phyloP scores from a whole-genome alignment of 2,797 vertebrate genomes.

The Leontopithecus rosalia region DNA sequence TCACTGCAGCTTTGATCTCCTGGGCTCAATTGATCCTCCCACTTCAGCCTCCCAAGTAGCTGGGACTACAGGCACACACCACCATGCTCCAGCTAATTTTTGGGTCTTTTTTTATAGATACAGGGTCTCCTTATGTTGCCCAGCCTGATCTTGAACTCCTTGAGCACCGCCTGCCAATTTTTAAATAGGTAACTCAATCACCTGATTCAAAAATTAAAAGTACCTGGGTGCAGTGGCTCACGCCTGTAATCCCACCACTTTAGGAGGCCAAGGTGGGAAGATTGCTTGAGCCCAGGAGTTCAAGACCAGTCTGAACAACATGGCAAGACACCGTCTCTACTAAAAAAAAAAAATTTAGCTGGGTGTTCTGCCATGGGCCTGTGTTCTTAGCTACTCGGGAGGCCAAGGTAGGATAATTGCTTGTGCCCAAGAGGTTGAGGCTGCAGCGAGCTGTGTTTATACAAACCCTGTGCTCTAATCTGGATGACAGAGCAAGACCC shows the following conservation, averaged over 20 bases:
- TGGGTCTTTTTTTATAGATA: not conserved
- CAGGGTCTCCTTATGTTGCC: not conserved
- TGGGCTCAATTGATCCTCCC: not conserved
- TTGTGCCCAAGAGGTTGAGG: not conserved
- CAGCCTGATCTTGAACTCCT: not conserved
- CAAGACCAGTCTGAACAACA: not conserved
- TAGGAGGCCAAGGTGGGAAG: not conserved
- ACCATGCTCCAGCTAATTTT: not conserved
- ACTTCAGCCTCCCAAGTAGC: not conserved
- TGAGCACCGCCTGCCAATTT: not conserved
- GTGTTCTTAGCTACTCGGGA: not conserved
- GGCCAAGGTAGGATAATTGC: not conserved
- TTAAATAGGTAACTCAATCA: not conserved
- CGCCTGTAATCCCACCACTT: not conserved
- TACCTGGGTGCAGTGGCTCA: not conserved
- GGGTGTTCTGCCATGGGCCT: not conserved
- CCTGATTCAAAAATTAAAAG: not conserved
- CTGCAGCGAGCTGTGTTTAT: not conserved
- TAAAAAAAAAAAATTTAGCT: not conserved
- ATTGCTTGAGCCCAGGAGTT: not conserved
- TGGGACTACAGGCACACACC: not conserved
- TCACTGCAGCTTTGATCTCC: not conserved
- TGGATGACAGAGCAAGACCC: not conserved
- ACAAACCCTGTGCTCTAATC: not conserved
- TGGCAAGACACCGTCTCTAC: not conserved